phyloP scores from a whole-genome alignment of 1,140 invertebrate species.

The Leptopilina clavipes region DNA sequence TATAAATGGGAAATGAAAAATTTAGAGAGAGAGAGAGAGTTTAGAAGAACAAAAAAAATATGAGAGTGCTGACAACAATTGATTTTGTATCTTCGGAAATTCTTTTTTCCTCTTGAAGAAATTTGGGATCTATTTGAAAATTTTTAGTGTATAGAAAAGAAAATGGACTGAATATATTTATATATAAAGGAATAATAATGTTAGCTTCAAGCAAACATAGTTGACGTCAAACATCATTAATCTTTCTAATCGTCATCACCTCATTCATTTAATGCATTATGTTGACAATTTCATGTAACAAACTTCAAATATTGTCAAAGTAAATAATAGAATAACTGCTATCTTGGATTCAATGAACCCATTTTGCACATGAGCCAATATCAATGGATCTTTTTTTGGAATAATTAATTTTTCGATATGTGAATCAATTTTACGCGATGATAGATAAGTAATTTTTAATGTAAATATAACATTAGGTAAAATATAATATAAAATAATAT shows the following conservation, averaged over 20 bases:
- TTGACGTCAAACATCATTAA: constrained; percentile 24
- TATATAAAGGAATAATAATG: background rate
- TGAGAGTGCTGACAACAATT: no score
- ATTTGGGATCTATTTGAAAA: no score
- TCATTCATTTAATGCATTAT: constrained; percentile 15
- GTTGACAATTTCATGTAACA: constrained; percentile 30
- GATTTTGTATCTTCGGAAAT: no score
- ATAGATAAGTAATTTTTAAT: background rate
- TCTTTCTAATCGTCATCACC: constrained; percentile 28
- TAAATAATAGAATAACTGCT: constrained; percentile 9
- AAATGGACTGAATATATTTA: background rate
- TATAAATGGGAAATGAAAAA: no score
- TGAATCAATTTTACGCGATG: background rate
- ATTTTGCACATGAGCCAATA: background rate
- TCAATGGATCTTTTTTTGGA: background rate
- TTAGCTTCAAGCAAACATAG: background rate
- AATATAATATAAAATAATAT: no score
- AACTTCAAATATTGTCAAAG: constrained; percentile 11
- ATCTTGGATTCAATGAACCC: constrained; percentile 23
- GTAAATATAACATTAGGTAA: no score
- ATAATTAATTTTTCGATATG: background rate
- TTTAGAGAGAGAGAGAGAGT: no score
- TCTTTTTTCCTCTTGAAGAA: no score
- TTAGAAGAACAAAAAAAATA: no score
- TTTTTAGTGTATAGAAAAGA: background rate